Evolutionary conservation across 2,113 vertebrate genomes (phyloP).

Genomic region (Ardeotis arabs): DNA sequence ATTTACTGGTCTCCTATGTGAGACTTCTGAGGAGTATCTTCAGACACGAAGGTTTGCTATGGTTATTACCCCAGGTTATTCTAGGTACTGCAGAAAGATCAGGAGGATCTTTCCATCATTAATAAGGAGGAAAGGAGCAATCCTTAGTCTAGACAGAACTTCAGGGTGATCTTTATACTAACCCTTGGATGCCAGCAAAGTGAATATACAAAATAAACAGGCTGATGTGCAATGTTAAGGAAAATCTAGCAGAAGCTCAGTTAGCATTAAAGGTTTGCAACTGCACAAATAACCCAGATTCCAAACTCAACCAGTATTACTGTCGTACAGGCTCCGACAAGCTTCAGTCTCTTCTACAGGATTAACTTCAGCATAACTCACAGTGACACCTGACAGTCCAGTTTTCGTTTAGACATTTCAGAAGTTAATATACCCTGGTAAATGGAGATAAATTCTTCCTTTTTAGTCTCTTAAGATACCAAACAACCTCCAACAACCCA

Average conservation of each 20-base stretch:
- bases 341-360: background rate
- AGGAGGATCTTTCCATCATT: background rate
- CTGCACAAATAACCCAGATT: background rate
- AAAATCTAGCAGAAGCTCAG: background rate
- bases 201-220: background rate
- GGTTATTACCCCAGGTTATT: background rate
- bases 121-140: background rate
- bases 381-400: background rate
- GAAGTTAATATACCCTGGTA: background rate
- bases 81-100: background rate
- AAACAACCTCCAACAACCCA: background rate
- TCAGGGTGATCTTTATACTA: background rate
- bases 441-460: background rate
- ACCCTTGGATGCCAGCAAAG: background rate
- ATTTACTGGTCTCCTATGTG: background rate
- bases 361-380: background rate
- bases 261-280: background rate
- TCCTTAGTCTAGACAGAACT: background rate
- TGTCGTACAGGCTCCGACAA: background rate
- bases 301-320: background rate
- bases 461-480: background rate
- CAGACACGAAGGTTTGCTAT: background rate
- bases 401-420: background rate
- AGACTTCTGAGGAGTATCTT: background rate
- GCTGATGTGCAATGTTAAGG: background rate